Conservation (phyloP, 30 jellyfish, hydroid and myxozoan genomes). For the Aurelia aurita region DNA sequence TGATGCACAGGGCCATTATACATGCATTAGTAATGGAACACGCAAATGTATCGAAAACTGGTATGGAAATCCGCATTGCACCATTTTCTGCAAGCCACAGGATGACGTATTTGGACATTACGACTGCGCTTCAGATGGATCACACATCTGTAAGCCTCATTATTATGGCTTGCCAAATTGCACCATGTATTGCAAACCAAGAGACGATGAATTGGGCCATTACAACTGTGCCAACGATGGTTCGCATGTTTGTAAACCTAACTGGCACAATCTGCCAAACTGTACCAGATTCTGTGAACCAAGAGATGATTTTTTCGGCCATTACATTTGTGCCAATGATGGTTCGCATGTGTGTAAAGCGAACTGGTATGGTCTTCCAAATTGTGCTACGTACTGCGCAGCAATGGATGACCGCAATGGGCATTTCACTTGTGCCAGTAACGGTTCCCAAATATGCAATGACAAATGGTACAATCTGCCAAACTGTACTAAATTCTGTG, state of each 20-base stretch:
- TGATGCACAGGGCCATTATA: conserved; percentile 51
- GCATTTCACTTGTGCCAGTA: conserved; percentile 27
- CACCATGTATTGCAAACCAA: conserved; percentile 15
- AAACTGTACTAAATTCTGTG: conserved; percentile 40
- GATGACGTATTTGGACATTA: conserved; percentile 50
- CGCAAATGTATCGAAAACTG: conserved; percentile 41
- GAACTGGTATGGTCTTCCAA: too few species aligned
- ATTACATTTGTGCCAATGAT: too few species aligned
- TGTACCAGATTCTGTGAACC: too few species aligned
- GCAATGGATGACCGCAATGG: conserved; percentile 20
- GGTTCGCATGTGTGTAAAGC: too few species aligned
- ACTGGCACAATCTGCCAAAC: conserved; percentile 3
- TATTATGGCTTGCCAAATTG: conserved; percentile 42
- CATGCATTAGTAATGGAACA: conserved; percentile 36
- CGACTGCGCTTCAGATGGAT: conserved; percentile 50
- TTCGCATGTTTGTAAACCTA: background rate
- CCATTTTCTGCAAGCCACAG: conserved; percentile 23
- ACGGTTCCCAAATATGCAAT: conserved; percentile 42
- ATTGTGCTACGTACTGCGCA: conserved; percentile 10
- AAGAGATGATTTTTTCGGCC: too few species aligned
- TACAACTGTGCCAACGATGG: background rate
- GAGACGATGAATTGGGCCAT: conserved; percentile 1
- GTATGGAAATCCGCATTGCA: conserved; percentile 43
- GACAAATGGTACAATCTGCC: conserved; percentile 40
- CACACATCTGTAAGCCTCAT: conserved; percentile 17